Conservation (phyloP, 2,113 vertebrate species). For the Bos javanicus region DNA sequence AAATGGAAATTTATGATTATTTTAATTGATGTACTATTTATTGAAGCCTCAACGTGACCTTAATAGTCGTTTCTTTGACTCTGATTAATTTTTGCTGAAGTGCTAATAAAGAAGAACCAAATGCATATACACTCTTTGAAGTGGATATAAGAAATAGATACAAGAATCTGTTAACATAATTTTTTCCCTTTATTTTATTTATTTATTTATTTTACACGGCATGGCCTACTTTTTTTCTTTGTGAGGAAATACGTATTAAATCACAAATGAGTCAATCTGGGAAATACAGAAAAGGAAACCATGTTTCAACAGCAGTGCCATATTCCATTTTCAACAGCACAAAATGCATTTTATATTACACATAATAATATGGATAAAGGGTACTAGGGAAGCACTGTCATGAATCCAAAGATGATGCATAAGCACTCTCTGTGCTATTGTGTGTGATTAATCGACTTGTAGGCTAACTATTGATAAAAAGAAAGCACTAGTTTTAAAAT, state of each 20-base stretch:
- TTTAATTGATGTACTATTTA: not conserved
- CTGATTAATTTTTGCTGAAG: not conserved
- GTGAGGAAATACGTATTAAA: not conserved
- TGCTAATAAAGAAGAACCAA: not conserved
- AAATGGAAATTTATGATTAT: not conserved
- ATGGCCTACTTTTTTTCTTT: not conserved
- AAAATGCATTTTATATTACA: not conserved
- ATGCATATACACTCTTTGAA: not conserved
- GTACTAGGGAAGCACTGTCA: not conserved
- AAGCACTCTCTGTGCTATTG: not conserved
- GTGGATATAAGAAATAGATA: not conserved
- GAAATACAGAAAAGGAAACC: not conserved
- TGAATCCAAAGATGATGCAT: not conserved
- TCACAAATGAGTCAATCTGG: not conserved
- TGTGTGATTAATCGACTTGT: not conserved
- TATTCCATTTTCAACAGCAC: not conserved
- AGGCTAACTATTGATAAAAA: not conserved
- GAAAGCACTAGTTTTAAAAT: not conserved
- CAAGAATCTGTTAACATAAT: not conserved
- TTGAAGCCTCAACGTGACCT: not conserved
- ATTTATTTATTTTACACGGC: not conserved
- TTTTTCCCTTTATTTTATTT: not conserved
- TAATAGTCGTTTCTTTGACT: not conserved
- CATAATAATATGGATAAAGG: not conserved
- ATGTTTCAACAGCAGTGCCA: not conserved